Evolutionary conservation across 2,113 vertebrate genomes (phyloP), one percentile per base, ranked within the genome.

Genomic region (Hippoglossus stenolepis): DNA sequence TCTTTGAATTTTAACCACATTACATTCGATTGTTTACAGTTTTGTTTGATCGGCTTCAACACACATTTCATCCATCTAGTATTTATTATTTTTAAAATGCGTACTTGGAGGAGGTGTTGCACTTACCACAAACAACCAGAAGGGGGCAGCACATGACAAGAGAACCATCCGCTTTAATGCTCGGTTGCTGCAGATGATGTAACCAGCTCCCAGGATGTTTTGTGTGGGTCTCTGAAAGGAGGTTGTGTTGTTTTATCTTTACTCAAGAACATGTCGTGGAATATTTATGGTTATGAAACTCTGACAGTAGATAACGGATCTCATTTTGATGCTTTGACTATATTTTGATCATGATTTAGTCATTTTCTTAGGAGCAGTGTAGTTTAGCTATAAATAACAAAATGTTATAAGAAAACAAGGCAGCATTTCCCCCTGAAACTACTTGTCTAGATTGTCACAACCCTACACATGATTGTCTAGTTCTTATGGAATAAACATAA

Each of bases 101-200:
- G 40, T 43, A 43, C 11, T 43, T 43, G 40, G 40, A 43, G 40
- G 40, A 43, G 2, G 59, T 86, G 86, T 86, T 86, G 86, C 58
- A 85, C 58, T 84, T 86, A 51, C 79, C 38, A 26, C 6, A 28
- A 21, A 45, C 18, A 15, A 23, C 85, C 92, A 82, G 3, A 51
- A 0, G 84, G 82, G 56, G 90, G 1, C 84, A 84, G 70, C 71
- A 59, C 4, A 47, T 17, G 7, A 63, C 62, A 85, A 60, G 59
- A 63, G 75, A 85, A 18, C 7, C 14, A 17, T 51, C 14, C 1
- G 4, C 17, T 51, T 51, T 1, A 54, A 1, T 28, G 17, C 8
- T 47, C 5, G 18, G 5, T 21, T 23, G 26, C 3, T 71, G 12
- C 15, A 15, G 45, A n/a, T 89, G 82, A 89, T 31, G 83, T 83